Base-by-base conservation (phyloP, 2,888 invertebrate genomes). In the Scotopteryx bipunctaria region DNA sequence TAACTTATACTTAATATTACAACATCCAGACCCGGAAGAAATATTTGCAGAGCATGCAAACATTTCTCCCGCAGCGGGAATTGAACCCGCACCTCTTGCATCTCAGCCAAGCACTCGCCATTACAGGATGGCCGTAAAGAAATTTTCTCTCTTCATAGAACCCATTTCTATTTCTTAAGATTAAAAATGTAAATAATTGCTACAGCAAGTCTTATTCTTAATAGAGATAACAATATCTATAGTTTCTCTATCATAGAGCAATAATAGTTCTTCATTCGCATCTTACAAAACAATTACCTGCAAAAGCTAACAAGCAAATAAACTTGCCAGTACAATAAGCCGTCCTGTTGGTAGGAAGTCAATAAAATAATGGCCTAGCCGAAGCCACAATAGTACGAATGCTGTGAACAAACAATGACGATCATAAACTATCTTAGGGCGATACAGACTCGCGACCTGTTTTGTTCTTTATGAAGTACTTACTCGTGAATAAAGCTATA, bases 361-460 rank as follows among this genome's bases (percentile, higher is more conserved):
- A 81, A 81, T 83, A 81, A 83, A 80, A 80, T 76, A 81, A 77
- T 79, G 72, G 72, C 66, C 57, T 55, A 70, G 71, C 66, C 69
- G 63, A 59, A 69, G 62, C 68, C 71, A 77, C 76, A 77, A 75
- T 69, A 66, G 67, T 68, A 66, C 66, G 61, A 48, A 46, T 29
- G 67, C 69, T 66, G 43, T 11, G 63, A 69, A 70, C 74, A 73
- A 78, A 78, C 83, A 82, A 79, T 81, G 76, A 75, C 63, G 67
- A 63, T 77, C 78, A 73, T 81, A 83, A 81, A 82, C 76, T 57
- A 79, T 71, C 69, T 71, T 66, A 66, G 54, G 46, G 64, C 41
- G 35, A 40, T 54, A 42, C 66, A 71, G 55, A 66, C 69, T 36
- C 37, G 60, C 65, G 59, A 69, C 55, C 13, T 9, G 9, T 40